phyloP scores from a whole-genome alignment of 2,113 vertebrate genomes.

The Leiothrix lutea region DNA sequence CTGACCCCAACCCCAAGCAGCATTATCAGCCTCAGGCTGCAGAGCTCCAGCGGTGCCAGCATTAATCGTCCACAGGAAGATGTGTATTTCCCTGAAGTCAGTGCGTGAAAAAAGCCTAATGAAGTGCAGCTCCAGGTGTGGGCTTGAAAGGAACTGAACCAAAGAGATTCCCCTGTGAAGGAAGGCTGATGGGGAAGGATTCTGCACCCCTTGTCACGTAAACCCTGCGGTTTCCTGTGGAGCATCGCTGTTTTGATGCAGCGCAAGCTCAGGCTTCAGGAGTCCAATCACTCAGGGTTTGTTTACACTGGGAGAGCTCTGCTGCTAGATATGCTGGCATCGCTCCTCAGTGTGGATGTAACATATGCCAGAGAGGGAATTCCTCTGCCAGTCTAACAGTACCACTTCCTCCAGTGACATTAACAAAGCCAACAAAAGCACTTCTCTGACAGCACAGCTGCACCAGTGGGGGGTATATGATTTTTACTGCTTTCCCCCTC shows the following conservation, averaged over 20 bases:
- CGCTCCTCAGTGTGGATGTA: slow-evolving; percentile 45
- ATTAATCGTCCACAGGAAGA: neutral
- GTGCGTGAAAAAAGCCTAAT: rapidly evolving
- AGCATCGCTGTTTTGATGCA: neutral
- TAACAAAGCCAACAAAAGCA: slow-evolving; percentile 33
- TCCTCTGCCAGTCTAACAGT: slow-evolving; percentile 54
- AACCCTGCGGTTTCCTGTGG: neutral
- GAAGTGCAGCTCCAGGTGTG: neutral
- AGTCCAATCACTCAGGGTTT: slow-evolving; percentile 47
- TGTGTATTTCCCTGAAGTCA: neutral
- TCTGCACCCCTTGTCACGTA: neutral
- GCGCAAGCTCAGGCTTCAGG: neutral
- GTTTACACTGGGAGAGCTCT: slow-evolving; percentile 55
- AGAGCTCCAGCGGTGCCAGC: neutral
- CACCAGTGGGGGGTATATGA: neutral
- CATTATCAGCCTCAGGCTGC: neutral
- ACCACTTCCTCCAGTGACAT: slow-evolving; percentile 1
- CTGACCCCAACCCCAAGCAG: neutral
- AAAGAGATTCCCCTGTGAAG: neutral
- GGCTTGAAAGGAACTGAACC: neutral
- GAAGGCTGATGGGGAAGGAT: neutral
- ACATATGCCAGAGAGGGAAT: slow-evolving; percentile 65
- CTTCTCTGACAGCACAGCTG: slow-evolving; percentile 27
- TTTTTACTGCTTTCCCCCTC: neutral
- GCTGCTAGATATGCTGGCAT: slow-evolving; percentile 62